Conservation (phyloP, 2,113 vertebrate species). For the Condylura cristata region DNA sequence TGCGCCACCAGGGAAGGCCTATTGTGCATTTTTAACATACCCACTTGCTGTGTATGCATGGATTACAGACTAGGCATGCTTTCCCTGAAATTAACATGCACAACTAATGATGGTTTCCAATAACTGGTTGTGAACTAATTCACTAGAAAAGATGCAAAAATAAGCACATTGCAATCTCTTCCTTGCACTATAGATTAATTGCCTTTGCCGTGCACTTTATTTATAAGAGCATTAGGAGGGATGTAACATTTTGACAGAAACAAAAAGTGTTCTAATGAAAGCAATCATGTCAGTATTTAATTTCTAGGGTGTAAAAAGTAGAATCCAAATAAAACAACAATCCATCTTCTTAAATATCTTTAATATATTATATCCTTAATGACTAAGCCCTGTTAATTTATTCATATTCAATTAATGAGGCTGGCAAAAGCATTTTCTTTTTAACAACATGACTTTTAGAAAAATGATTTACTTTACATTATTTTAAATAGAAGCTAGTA, state of each 20-base stretch:
- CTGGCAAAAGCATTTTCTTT: background rate
- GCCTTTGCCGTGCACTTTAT: background rate
- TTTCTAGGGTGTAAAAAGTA: conserved; percentile 7
- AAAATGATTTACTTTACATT: background rate
- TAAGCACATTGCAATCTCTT: background rate
- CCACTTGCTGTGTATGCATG: background rate
- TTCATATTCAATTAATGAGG: conserved; percentile 4
- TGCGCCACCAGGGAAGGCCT: too few species aligned
- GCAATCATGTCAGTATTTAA: background rate
- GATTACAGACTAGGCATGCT: background rate
- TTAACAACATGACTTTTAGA: background rate
- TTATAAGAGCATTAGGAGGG: background rate
- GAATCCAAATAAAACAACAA: background rate
- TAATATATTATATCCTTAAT: background rate
- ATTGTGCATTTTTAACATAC: too few species aligned
- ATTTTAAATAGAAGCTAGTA: conserved; percentile 3
- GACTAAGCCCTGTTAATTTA: background rate
- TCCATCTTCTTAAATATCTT: background rate
- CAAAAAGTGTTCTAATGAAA: background rate
- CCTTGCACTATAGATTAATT: background rate
- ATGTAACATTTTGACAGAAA: background rate
- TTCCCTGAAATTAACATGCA: background rate
- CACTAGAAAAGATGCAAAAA: background rate
- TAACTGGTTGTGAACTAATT: background rate
- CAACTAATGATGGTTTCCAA: background rate